Percentiles rank a stretch among this genome's conserved stretches.
These are phyloP conservation scores for Pollenia labialis DNA, from an alignment of 2,888 invertebrate genomes.

Conservation along the genomic window DNA sequence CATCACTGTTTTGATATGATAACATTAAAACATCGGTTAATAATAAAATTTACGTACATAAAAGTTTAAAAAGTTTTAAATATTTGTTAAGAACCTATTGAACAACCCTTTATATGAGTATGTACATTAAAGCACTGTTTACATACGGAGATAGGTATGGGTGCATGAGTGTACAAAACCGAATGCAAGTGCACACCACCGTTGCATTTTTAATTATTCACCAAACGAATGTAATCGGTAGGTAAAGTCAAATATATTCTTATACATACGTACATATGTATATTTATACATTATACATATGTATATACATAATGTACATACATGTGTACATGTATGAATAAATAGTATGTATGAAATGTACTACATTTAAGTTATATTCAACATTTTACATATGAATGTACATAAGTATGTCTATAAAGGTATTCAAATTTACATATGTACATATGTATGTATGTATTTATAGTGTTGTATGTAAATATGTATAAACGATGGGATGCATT, in stretches of 20 bases:
- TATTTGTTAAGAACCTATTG: no score
- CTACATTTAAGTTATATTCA: neutral
- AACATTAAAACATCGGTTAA: no score
- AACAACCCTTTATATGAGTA: no score
- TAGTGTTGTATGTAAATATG: neutral
- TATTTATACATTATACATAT: neutral
- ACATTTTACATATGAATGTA: constrained; percentile 22
- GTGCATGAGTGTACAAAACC: constrained; percentile 14
- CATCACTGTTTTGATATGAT: no score
- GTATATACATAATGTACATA: neutral
- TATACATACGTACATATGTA: neutral
- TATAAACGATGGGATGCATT: neutral
- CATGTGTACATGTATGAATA: neutral
- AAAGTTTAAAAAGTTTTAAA: no score
- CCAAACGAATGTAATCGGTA: constrained; percentile 69
- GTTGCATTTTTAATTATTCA: constrained; percentile 71
- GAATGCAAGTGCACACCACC: constrained; percentile 66
- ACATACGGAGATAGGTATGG: neutral
- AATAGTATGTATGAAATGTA: neutral
- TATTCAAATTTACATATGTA: neutral
- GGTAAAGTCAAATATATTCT: constrained; percentile 62
- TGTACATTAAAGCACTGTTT: neutral
- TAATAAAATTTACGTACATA: no score
- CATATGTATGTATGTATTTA: neutral
- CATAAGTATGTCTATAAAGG: neutral